Conservation (phyloP, 2,888 invertebrate species). For the Sialis fuliginosa region DNA sequence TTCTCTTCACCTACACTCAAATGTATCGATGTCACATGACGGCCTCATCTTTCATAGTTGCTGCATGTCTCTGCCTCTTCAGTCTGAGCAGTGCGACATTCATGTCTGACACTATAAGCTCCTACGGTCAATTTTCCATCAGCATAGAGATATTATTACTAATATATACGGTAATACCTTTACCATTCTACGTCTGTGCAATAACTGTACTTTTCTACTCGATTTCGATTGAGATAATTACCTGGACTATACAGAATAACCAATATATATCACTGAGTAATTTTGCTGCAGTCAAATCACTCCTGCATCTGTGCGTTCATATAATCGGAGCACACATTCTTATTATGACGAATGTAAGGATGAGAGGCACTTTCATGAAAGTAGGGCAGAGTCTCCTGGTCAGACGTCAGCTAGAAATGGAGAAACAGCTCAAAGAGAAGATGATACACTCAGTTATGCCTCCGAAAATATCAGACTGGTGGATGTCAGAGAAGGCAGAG, state of each 20-base stretch:
- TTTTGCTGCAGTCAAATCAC: conserved; percentile 43
- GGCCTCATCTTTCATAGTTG: conserved; percentile 53
- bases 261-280: conserved; percentile 10
- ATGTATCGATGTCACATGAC: conserved; percentile 49
- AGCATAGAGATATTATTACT: conserved; percentile 76
- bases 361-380: conserved; percentile 93
- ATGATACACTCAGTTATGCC: conserved; percentile 99
- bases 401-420: conserved; percentile 75
- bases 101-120: conserved; percentile 40
- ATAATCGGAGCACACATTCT: conserved; percentile 84
- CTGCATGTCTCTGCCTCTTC: conserved; percentile 47
- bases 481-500: conserved; percentile 54
- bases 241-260: conserved; percentile 18
- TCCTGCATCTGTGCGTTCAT: conserved; percentile 80
- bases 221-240: conserved; percentile 65
- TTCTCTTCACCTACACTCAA: conserved; percentile 56
- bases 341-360: conserved; percentile 81
- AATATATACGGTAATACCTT: conserved; percentile 83
- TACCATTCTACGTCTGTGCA: conserved; percentile 75
- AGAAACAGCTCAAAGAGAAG: conserved; percentile 86
- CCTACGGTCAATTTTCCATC: conserved; percentile 65
- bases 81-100: conserved; percentile 47
- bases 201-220: conserved; percentile 67
- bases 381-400: conserved; percentile 86
- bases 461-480: conserved; percentile 73